Evolutionary conservation across 2,797 vertebrate genomes (phyloP).

Genomic region (Gymnocypris eckloni): DNA sequence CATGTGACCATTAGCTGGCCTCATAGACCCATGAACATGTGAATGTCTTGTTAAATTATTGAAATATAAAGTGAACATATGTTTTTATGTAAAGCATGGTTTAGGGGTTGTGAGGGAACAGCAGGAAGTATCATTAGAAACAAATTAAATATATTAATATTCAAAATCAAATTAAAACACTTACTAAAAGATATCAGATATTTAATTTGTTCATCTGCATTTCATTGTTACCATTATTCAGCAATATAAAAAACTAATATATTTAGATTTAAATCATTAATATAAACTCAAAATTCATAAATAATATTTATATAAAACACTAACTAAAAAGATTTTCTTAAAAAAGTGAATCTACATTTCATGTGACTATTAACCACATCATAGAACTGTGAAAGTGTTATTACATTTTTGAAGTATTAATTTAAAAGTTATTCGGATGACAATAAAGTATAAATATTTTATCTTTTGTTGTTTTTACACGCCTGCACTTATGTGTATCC

Average conservation of each 20-base stretch:
- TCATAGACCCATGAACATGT: background rate
- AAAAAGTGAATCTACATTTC: background rate
- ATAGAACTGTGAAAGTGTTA: background rate
- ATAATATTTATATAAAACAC: background rate
- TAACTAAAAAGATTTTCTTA: too few species aligned
- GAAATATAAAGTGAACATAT: background rate
- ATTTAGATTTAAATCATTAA: background rate
- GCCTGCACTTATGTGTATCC: background rate
- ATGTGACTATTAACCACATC: background rate
- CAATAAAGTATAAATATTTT: constrained; percentile 1
- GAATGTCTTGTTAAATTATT: background rate
- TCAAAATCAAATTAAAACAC: background rate
- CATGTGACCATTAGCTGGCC: too few species aligned
- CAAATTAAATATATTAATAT: too few species aligned
- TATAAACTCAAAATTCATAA: background rate
- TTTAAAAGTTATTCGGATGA: background rate
- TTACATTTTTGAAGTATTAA: background rate
- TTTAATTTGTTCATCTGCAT: background rate
- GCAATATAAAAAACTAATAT: background rate
- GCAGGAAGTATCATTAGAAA: background rate
- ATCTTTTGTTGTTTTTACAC: background rate
- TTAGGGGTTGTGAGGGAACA: background rate
- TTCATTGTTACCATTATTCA: background rate
- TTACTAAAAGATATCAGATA: background rate
- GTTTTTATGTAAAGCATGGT: background rate